Percentiles rank a stretch among this genome's conserved stretches.
These are phyloP conservation scores for Watsonalla binaria DNA, from an alignment of 2,888 invertebrate species.

Conservation along the genomic window DNA sequence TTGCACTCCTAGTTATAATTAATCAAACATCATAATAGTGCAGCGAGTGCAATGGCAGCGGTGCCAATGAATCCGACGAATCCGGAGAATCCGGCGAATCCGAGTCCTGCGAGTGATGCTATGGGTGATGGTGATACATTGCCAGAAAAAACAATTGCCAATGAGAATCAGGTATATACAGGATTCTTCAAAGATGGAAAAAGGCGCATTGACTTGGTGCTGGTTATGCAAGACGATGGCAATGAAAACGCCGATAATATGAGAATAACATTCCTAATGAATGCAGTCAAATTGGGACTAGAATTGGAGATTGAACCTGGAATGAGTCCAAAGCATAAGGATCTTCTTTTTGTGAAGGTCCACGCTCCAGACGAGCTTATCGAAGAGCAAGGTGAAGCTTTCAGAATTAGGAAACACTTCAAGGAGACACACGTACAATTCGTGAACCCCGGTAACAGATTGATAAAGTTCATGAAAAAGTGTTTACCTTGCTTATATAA, in stretches of 20 bases:
- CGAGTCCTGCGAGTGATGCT: no score
- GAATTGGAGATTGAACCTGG: slow-evolving; percentile 21
- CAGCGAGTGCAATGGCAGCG: no score
- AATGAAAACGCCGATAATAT: slow-evolving; percentile 11
- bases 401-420: slow-evolving; percentile 17
- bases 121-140: no score
- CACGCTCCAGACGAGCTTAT: slow-evolving; percentile 35
- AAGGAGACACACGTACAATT: slow-evolving; percentile 22
- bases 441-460: slow-evolving; percentile 7
- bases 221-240: slow-evolving; percentile 23
- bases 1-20: no score
- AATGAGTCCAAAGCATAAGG: slow-evolving; percentile 13
- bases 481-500: slow-evolving; percentile 4
- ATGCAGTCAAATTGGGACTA: slow-evolving; percentile 29
- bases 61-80: no score
- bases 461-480: slow-evolving; percentile 5
- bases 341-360: slow-evolving; percentile 38
- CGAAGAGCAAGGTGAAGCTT: slow-evolving; percentile 17
- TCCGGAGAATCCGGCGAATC: no score
- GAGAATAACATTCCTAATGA: slow-evolving; percentile 26
- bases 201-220: slow-evolving; percentile 32
- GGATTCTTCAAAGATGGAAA: slow-evolving; percentile 25
- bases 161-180: slow-evolving; percentile 8
- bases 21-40: no score
- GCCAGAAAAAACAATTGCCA: background rate